Conservation (phyloP, 1,140 invertebrate species). For the Anastrepha ludens region DNA sequence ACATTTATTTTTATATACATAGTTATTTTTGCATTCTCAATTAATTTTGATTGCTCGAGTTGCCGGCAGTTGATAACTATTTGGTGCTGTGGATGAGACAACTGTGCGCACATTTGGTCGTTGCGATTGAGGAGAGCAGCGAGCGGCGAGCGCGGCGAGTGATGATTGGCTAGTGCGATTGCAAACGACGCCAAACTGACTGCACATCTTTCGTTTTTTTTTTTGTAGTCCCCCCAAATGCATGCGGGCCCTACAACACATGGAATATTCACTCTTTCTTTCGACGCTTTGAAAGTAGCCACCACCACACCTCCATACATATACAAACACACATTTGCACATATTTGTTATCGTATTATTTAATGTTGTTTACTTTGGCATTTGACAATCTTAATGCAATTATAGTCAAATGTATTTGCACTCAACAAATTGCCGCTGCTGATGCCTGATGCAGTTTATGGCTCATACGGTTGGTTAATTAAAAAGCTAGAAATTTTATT, state of each 20-base stretch:
- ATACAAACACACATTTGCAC: background rate
- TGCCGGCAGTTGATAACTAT: slow-evolving; percentile 18
- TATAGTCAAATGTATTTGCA: slow-evolving; percentile 38
- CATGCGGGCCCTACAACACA: background rate
- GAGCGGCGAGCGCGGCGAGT: background rate
- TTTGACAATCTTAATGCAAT: slow-evolving; percentile 44
- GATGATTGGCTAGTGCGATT: background rate
- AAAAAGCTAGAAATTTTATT: slow-evolving; percentile 44
- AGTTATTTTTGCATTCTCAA: slow-evolving; percentile 38
- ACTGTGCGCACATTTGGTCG: background rate
- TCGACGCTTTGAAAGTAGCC: too few species aligned
- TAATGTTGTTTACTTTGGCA: slow-evolving; percentile 49
- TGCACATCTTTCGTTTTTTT: background rate
- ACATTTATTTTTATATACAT: background rate
- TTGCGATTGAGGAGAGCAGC: background rate
- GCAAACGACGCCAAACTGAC: background rate
- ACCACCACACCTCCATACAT: background rate
- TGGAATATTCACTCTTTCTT: too few species aligned
- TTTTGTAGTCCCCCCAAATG: too few species aligned
- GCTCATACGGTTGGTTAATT: background rate
- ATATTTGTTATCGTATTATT: background rate
- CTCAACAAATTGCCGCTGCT: background rate
- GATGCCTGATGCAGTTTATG: background rate
- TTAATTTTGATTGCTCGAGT: slow-evolving; percentile 46
- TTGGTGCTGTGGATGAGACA: slow-evolving; percentile 9